Conservation (phyloP, 2,797 vertebrate genomes). For the Halcyon badia region DNA sequence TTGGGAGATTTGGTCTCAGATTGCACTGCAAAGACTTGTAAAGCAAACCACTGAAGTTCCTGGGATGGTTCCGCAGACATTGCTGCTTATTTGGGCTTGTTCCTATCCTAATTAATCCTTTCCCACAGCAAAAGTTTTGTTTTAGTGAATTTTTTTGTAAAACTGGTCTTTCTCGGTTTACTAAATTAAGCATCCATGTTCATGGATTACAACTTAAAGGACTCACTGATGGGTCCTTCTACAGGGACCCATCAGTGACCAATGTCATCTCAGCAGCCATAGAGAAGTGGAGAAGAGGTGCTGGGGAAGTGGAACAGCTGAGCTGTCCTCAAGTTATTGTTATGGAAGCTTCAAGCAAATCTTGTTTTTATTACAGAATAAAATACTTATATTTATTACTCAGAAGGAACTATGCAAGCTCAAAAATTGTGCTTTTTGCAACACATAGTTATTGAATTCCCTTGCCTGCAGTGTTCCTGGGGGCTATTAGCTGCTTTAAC, state of each 20-base stretch:
- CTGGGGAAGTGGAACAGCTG: neutral
- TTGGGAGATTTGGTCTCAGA: neutral
- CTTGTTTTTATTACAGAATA: neutral
- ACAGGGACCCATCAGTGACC: neutral
- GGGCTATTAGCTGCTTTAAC: neutral
- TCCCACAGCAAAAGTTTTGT: neutral
- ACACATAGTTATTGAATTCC: neutral
- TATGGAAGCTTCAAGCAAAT: neutral
- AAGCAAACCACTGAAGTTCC: slow-evolving; percentile 19
- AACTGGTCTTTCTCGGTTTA: neutral
- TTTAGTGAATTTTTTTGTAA: neutral
- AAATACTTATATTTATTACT: neutral
- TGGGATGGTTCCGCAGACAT: neutral
- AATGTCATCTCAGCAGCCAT: neutral
- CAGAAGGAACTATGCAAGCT: neutral
- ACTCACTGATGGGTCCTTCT: neutral
- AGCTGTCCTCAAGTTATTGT: neutral
- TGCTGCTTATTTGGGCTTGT: neutral
- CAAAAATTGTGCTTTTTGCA: neutral
- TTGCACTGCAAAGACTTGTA: slow-evolving; percentile 14
- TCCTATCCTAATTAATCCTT: neutral
- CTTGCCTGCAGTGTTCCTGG: neutral
- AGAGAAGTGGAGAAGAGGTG: neutral
- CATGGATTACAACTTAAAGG: neutral
- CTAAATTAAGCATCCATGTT: neutral